A percentile compares a stretch with the other conserved stretches of the same genome.
Evolutionary conservation across 2,113 vertebrate genomes (phyloP).

Genomic region (Elephas maximus): DNA sequence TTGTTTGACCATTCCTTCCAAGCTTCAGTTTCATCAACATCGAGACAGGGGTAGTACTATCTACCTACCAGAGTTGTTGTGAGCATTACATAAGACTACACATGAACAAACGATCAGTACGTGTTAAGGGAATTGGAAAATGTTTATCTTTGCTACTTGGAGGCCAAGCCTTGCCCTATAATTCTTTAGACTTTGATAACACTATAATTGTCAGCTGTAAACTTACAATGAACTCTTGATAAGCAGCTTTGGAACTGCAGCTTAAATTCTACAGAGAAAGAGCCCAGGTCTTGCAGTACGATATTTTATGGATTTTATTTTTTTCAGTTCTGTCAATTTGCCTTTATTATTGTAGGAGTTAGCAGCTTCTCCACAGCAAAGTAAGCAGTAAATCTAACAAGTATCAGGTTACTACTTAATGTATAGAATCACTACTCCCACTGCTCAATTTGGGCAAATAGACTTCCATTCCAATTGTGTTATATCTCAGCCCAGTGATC

Average conservation of each 20-base stretch:
- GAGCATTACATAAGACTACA: not conserved
- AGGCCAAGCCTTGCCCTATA: not conserved
- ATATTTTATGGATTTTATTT: not conserved
- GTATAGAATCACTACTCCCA: conserved; percentile 1
- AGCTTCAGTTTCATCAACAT: not conserved
- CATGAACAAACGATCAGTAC: not conserved
- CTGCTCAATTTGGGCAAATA: not conserved
- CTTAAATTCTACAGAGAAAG: conserved; percentile 37
- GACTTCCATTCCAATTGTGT: conserved; percentile 23
- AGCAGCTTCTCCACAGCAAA: not conserved
- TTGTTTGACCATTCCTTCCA: not conserved
- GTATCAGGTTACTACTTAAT: not conserved
- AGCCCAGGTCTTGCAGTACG: not conserved
- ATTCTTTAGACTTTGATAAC: conserved; percentile 38
- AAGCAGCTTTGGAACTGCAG: not conserved
- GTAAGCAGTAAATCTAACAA: not conserved
- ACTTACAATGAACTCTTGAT: conserved; percentile 31
- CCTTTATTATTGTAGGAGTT: conserved; percentile 33
- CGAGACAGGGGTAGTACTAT: not conserved
- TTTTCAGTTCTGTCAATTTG: conserved; percentile 41
- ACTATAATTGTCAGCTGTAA: conserved; percentile 26
- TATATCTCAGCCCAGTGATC: not conserved
- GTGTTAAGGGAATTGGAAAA: conserved; percentile 7
- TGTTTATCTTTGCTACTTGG: not conserved
- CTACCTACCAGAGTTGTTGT: not conserved